Evolutionary conservation across 2,113 vertebrate genomes (phyloP).

Genomic region (Lepus timidus): DNA sequence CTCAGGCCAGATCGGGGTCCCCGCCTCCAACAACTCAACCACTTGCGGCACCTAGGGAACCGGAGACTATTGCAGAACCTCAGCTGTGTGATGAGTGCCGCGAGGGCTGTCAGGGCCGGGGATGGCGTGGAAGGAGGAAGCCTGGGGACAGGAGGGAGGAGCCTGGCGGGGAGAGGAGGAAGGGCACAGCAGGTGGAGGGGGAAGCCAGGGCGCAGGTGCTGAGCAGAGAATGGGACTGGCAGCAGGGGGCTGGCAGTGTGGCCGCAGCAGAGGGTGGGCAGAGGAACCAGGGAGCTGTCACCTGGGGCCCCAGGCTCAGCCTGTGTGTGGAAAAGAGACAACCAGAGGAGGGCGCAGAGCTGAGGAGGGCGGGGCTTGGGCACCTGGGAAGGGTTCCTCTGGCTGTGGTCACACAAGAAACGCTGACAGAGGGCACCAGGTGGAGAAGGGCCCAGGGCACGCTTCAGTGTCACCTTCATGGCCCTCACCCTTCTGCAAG

Average conservation of each 20-base stretch:
- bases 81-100: background rate
- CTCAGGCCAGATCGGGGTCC: background rate
- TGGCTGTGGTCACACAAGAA: background rate
- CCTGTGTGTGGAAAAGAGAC: background rate
- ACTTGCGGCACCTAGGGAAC: fast-evolving
- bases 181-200: background rate
- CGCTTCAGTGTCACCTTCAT: background rate
- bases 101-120: background rate
- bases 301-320: background rate
- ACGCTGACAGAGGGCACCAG: background rate
- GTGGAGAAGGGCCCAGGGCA: background rate
- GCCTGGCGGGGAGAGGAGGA: fast-evolving
- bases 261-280: background rate
- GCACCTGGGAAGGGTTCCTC: background rate
- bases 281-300: too few relatives aligned
- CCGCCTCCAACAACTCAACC: background rate
- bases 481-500: background rate
- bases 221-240: background rate
- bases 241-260: fast-evolving
- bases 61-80: background rate
- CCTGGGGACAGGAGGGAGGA: background rate
- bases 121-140: background rate
- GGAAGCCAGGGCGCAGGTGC: background rate
- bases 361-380: background rate
- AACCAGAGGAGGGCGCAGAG: background rate